Evolutionary conservation across 2,113 vertebrate genomes (phyloP).

Genomic region (Phycodurus eques): DNA sequence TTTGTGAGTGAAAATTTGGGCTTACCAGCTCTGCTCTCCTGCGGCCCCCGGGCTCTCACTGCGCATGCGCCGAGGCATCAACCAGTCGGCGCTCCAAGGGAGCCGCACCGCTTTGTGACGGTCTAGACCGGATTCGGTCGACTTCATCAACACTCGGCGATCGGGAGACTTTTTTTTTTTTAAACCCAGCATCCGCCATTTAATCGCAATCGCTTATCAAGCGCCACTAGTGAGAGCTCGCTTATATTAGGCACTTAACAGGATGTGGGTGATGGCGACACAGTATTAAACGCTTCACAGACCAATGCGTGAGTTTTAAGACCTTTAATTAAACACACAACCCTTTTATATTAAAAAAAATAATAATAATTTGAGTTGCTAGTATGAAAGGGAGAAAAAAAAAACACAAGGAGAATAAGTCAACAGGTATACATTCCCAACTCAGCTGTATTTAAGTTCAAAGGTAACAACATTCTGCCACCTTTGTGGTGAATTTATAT

Average conservation of each 20-base stretch:
- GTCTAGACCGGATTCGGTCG: not conserved
- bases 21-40: slow-evolving; percentile 79
- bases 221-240: not conserved
- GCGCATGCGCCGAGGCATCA: slow-evolving; percentile 69
- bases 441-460: not conserved
- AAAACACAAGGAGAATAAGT: not conserved
- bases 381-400: not conserved
- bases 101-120: slow-evolving; percentile 11
- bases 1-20: slow-evolving; percentile 62
- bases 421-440: not conserved
- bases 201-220: not conserved
- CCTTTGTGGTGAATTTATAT: not conserved
- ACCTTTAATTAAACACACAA: slow-evolving; percentile 60
- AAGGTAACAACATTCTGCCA: not conserved
- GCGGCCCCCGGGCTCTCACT: slow-evolving; percentile 61
- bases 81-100: slow-evolving; percentile 29
- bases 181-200: not conserved
- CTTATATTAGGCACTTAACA: slow-evolving; percentile 56
- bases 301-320: slow-evolving; percentile 9
- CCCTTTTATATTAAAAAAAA: slow-evolving; percentile 20
- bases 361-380: slow-evolving; percentile 3
- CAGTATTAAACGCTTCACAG: slow-evolving; percentile 22
- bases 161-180: too few relatives aligned
- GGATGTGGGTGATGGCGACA: slow-evolving; percentile 52
- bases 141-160: too few relatives aligned